These are phyloP conservation scores for Arctopsyche grandis DNA, from an alignment of 1,140 invertebrate species.

Conservation along the genomic window DNA sequence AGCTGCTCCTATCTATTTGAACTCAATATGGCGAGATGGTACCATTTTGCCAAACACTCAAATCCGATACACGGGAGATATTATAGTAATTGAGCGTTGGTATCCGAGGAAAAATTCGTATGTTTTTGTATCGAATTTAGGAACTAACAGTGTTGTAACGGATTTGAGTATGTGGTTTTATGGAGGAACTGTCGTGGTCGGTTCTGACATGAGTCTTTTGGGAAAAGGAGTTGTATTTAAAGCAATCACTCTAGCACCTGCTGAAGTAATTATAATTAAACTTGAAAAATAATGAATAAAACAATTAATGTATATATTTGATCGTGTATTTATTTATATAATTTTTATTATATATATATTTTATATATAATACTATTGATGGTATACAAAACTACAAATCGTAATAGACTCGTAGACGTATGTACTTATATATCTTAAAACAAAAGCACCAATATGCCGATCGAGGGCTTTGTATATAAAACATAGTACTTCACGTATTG, in stretches of 20 bases:
- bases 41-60: conserved; percentile 71
- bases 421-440: conserved; percentile 38
- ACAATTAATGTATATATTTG: conserved; percentile 17
- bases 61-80: conserved; percentile 71
- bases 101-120: conserved; percentile 80
- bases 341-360: neutral
- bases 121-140: conserved; percentile 78
- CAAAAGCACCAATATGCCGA: conserved; percentile 31
- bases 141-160: conserved; percentile 66
- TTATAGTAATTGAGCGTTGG: conserved; percentile 78
- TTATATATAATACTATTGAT: conserved; percentile 48
- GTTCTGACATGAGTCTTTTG: conserved; percentile 67
- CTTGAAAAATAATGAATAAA: conserved; percentile 70
- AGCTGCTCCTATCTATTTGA: conserved; percentile 77
- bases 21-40: conserved; percentile 72
- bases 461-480: conserved; percentile 42
- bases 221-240: conserved; percentile 75
- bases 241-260: conserved; percentile 69
- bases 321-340: conserved; percentile 49
- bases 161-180: conserved; percentile 81
- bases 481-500: conserved; percentile 21
- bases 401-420: conserved; percentile 33
- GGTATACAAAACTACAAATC: conserved; percentile 45
- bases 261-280: conserved; percentile 74
- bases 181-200: conserved; percentile 76